Percentiles rank a stretch among this genome's conserved stretches.
Evolutionary conservation across 2,113 vertebrate species (phyloP).

Genomic region (Paradoxurus hermaphroditus): DNA sequence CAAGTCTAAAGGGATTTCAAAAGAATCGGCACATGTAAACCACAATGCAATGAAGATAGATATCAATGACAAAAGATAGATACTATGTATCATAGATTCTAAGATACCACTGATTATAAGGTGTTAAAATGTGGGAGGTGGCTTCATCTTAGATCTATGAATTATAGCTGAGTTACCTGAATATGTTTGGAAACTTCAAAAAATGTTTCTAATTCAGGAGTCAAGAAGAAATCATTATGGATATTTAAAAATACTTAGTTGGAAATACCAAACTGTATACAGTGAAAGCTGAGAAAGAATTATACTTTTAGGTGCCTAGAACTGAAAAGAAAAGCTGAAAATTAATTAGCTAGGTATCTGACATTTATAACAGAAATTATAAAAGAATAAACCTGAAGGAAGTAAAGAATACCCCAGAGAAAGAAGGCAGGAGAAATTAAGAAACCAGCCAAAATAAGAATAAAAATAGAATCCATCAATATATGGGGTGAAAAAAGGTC

Average conservation of each 20-base stretch:
- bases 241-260: slow-evolving; percentile 7
- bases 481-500: not conserved
- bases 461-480: not conserved
- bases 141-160: not conserved
- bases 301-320: not conserved
- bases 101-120: not conserved
- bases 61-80: slow-evolving; percentile 1
- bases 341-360: not conserved
- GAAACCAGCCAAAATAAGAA: not conserved
- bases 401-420: not conserved
- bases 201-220: slow-evolving; percentile 8
- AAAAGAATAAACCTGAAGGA: not conserved
- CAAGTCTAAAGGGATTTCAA: not conserved
- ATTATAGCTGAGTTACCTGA: not conserved
- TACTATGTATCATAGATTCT: not conserved
- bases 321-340: not conserved
- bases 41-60: not conserved
- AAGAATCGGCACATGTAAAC: not conserved
- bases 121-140: not conserved
- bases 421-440: not conserved
- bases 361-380: not conserved
- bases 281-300: not conserved
- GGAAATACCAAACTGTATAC: slow-evolving; percentile 8
- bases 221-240: not conserved
- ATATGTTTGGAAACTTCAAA: not conserved